Percentiles rank a stretch among this genome's conserved stretches.
These are phyloP conservation scores for Silurus meridionalis DNA, from an alignment of 2,113 vertebrate species.

Conservation along the genomic window DNA sequence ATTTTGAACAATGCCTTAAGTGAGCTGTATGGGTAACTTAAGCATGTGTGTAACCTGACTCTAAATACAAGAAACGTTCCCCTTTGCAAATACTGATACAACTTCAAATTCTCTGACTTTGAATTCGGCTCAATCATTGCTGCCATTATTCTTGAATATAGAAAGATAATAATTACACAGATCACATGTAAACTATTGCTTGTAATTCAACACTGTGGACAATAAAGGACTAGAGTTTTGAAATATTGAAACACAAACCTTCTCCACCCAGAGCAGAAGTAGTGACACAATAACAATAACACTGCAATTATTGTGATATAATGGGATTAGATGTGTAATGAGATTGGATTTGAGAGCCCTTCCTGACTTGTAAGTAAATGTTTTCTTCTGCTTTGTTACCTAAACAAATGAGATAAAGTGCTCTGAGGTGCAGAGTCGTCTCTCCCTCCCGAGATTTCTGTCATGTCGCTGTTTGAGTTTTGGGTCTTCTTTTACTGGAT, in stretches of 20 bases:
- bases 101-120: neutral
- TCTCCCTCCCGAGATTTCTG: slow-evolving; percentile 72
- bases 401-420: slow-evolving; percentile 69
- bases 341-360: slow-evolving; percentile 64
- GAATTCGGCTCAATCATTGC: neutral
- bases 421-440: slow-evolving; percentile 64
- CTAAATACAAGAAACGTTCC: neutral
- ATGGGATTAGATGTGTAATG: slow-evolving; percentile 40
- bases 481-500: slow-evolving; percentile 65
- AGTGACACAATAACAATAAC: neutral
- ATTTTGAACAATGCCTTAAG: neutral
- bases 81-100: neutral
- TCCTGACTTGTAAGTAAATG: slow-evolving; percentile 66
- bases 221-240: neutral
- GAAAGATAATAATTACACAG: neutral
- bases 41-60: neutral
- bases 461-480: slow-evolving; percentile 64
- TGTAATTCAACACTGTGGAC: neutral
- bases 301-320: neutral
- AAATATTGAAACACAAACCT: neutral
- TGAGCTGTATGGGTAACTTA: neutral
- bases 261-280: neutral
- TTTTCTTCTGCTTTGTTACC: slow-evolving; percentile 62
- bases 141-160: neutral
- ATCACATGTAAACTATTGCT: neutral